Evolutionary conservation across 1,140 invertebrate species (phyloP).

Genomic region (Microplitis demolitor): DNA sequence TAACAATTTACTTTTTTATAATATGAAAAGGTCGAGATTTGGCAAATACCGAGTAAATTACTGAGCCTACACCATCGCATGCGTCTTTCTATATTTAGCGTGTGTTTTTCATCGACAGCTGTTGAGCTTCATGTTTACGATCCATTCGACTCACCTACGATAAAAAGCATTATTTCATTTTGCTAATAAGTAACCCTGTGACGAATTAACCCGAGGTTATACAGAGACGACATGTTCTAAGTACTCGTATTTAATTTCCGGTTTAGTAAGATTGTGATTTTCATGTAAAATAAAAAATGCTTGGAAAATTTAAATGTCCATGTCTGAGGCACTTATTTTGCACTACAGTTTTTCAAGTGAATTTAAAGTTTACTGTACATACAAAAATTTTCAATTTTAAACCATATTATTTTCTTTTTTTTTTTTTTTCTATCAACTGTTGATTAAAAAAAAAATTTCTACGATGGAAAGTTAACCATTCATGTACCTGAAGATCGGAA

Average conservation of each 20-base stretch:
- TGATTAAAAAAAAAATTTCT: too few relatives aligned
- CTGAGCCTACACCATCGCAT: conserved; percentile 5
- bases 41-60: conserved; percentile 15
- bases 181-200: conserved; percentile 24
- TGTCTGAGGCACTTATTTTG: too few relatives aligned
- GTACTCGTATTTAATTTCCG: not conserved
- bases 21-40: not conserved
- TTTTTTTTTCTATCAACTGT: too few relatives aligned
- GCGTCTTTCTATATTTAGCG: conserved; percentile 51
- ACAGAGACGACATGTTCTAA: not conserved
- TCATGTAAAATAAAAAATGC: too few relatives aligned
- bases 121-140: conserved; percentile 52
- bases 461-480: too few relatives aligned
- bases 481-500: too few relatives aligned
- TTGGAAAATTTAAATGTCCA: too few relatives aligned
- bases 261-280: not conserved
- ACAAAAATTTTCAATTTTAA: too few relatives aligned
- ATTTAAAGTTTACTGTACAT: too few relatives aligned
- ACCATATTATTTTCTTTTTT: too few relatives aligned
- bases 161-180: conserved; percentile 44
- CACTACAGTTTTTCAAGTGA: too few relatives aligned
- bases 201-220: conserved; percentile 8
- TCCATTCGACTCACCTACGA: conserved; percentile 48
- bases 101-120: conserved; percentile 58
- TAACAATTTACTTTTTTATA: not conserved